Percentiles rank a stretch among this genome's conserved stretches.
phyloP scores from a whole-genome alignment of 1,140 invertebrate genomes.

The Cherax destructor region DNA sequence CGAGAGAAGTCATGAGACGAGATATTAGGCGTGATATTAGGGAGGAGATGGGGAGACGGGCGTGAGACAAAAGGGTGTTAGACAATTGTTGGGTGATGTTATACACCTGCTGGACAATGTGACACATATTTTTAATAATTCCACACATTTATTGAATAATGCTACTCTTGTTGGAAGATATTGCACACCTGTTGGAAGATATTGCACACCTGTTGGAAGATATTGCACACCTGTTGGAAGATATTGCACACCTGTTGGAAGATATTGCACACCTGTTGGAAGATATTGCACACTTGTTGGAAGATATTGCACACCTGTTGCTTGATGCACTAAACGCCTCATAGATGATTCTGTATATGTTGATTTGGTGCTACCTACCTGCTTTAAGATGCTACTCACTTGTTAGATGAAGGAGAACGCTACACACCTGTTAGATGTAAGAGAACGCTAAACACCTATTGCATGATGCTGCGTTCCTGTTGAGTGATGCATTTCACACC shows the following conservation, averaged over 20 bases:
- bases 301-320: constrained; percentile 76
- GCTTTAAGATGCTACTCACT: not conserved
- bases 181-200: constrained; percentile 31
- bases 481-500: not conserved
- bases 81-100: no score
- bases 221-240: constrained; percentile 77
- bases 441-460: not conserved
- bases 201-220: constrained; percentile 40
- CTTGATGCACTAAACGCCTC: constrained; percentile 76
- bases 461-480: not conserved
- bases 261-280: constrained; percentile 25
- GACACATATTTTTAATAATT: no score
- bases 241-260: no score
- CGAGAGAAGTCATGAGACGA: no score
- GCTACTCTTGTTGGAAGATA: no score
- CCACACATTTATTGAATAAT: no score
- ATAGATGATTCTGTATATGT: no score
- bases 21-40: no score
- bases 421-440: not conserved
- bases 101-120: no score
- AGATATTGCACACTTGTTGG: constrained; percentile 32
- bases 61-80: no score
- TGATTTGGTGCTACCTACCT: not conserved
- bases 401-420: not conserved
- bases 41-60: no score